Evolutionary conservation across 2,797 vertebrate species (phyloP).

Genomic region (Lepus townsendii): DNA sequence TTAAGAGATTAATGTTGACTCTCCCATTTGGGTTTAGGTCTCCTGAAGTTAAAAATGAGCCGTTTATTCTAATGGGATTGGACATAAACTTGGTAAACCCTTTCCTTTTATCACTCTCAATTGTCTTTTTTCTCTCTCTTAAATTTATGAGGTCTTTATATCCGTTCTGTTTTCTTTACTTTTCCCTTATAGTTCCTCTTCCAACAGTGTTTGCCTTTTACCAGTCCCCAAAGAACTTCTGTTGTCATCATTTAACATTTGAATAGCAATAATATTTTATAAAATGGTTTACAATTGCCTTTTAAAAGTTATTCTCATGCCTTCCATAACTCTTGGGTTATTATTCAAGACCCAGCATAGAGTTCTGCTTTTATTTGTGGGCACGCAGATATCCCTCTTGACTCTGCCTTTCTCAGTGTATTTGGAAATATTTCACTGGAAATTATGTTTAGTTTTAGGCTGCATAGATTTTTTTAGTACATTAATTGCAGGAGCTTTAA

Average conservation of each 20-base stretch:
- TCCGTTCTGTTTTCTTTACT: conserved; percentile 70
- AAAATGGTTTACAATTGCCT: conserved; percentile 72
- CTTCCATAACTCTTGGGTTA: conserved; percentile 68
- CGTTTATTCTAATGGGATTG: conserved; percentile 44
- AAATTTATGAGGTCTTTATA: conserved; percentile 77
- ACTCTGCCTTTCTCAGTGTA: conserved; percentile 4
- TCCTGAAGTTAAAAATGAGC: conserved; percentile 58
- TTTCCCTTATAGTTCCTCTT: conserved; percentile 75
- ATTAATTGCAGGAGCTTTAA: conserved; percentile 37
- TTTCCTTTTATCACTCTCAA: conserved; percentile 68
- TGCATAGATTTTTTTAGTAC: conserved; percentile 46
- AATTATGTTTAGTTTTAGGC: conserved; percentile 57
- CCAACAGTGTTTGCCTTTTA: conserved; percentile 69
- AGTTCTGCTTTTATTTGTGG: conserved; percentile 61
- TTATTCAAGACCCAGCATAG: neutral
- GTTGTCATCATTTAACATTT: conserved; percentile 78
- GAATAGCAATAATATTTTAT: conserved; percentile 72
- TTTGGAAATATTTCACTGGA: conserved; percentile 51
- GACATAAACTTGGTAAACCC: conserved; percentile 44
- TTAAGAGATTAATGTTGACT: conserved; percentile 44
- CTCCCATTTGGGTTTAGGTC: conserved; percentile 16
- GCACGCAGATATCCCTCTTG: neutral
- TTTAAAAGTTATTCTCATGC: conserved; percentile 79
- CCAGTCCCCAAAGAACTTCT: conserved; percentile 69
- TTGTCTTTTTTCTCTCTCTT: conserved; percentile 30